These are phyloP conservation scores for Lycocorax pyrrhopterus DNA, from an alignment of 2,113 vertebrate species.

Conservation along the genomic window DNA sequence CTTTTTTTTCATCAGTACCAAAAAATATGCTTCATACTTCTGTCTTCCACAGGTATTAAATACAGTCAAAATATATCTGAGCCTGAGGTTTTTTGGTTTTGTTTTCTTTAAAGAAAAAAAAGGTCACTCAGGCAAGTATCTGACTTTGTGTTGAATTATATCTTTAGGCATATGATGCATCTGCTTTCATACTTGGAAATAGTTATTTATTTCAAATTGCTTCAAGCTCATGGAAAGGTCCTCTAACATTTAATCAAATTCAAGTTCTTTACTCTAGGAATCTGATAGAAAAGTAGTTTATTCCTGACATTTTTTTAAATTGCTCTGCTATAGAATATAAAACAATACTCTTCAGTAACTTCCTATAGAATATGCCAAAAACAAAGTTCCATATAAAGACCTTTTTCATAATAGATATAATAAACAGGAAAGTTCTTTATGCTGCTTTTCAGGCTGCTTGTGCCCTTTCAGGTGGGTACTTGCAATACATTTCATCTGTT, in stretches of 20 bases:
- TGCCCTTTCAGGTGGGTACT: background rate
- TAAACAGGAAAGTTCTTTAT: background rate
- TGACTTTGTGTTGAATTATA: background rate
- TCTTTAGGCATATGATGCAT: background rate
- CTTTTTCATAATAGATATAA: background rate
- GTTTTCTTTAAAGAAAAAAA: background rate
- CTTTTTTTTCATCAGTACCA: background rate
- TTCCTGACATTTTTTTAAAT: background rate
- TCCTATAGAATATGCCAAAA: background rate
- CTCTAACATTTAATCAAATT: background rate
- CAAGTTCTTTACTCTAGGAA: background rate
- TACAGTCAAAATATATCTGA: background rate
- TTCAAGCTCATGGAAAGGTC: background rate
- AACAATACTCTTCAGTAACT: background rate
- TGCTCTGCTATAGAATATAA: background rate
- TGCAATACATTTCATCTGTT: background rate
- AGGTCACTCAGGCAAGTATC: background rate
- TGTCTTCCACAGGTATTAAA: background rate
- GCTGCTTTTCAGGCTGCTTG: background rate
- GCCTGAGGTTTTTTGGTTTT: background rate
- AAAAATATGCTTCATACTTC: background rate
- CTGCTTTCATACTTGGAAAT: background rate
- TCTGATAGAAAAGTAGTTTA: background rate
- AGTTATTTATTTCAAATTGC: background rate
- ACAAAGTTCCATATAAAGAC: background rate